Percentiles rank a stretch among this genome's conserved stretches.
Conservation (phyloP, 2,888 invertebrate genomes). For the Epiblema foenella region DNA sequence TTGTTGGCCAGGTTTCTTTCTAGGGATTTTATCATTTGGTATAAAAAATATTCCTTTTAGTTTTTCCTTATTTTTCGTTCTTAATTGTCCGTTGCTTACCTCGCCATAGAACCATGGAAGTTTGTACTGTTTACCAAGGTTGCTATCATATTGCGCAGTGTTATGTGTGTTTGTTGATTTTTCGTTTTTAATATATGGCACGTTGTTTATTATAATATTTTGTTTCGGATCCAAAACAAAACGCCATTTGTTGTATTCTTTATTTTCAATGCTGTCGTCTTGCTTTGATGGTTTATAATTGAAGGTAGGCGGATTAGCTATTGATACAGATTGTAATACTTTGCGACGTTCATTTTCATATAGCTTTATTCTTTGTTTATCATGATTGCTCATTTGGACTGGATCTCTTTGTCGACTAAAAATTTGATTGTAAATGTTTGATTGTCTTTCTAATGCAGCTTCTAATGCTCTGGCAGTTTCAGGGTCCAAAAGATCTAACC, state of each 20-base stretch:
- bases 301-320: not conserved
- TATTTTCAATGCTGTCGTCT: not conserved
- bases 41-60: constrained; percentile 9
- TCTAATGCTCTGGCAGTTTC: constrained; percentile 4
- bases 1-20: not conserved
- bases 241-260: constrained; percentile 4
- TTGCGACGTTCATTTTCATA: not conserved
- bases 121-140: not conserved
- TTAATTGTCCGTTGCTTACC: not conserved
- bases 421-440: constrained; percentile 11
- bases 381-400: not conserved
- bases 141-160: not conserved
- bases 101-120: constrained; percentile 20
- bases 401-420: constrained; percentile 12
- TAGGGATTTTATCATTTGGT: not conserved
- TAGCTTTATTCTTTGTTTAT: not conserved
- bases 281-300: not conserved
- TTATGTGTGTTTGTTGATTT: constrained; percentile 7
- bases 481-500: not conserved
- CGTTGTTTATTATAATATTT: not conserved
- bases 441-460: constrained; percentile 3
- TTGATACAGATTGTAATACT: not conserved
- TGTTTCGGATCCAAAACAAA: not conserved
- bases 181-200: not conserved
- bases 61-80: not conserved